Evolutionary conservation across 1,140 invertebrate genomes (phyloP).

Genomic region (Drosophila trapezifrons): DNA sequence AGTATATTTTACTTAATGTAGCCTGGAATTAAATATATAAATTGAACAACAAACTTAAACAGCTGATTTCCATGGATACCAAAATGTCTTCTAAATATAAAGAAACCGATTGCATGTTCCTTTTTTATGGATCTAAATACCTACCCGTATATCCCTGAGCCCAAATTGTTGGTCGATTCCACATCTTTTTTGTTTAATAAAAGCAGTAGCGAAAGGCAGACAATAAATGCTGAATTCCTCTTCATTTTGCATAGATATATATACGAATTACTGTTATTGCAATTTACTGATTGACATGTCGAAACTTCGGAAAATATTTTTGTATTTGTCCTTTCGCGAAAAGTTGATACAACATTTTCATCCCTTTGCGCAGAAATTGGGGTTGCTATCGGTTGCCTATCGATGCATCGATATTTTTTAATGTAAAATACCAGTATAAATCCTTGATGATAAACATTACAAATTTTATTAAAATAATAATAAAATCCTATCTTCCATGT

Average conservation of each 20-base stretch:
- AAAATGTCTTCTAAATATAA: neutral
- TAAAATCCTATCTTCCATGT: too few relatives aligned
- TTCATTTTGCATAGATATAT: slow-evolving; percentile 20
- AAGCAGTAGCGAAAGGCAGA: slow-evolving; percentile 5
- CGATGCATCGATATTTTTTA: slow-evolving; percentile 32
- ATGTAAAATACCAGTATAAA: neutral
- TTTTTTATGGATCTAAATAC: slow-evolving; percentile 11
- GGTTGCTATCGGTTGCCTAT: slow-evolving; percentile 22
- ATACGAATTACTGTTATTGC: slow-evolving; percentile 10
- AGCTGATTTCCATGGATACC: slow-evolving; percentile 4
- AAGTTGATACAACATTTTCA: slow-evolving; percentile 37
- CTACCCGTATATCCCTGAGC: slow-evolving; percentile 43
- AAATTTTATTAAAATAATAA: neutral
- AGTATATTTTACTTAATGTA: neutral
- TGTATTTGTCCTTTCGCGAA: slow-evolving; percentile 42
- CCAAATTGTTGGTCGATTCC: slow-evolving; percentile 6
- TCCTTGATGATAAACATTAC: too few relatives aligned
- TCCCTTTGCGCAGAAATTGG: slow-evolving; percentile 18
- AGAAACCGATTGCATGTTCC: neutral
- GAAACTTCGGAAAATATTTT: slow-evolving; percentile 29
- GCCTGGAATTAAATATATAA: neutral
- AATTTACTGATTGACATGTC: slow-evolving; percentile 31
- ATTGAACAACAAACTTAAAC: too few relatives aligned
- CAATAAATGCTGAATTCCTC: slow-evolving; percentile 12
- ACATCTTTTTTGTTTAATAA: slow-evolving; percentile 7